Base-by-base conservation (phyloP, 30 jellyfish, hydroid and myxozoan species). In the Hydra vulgaris region DNA sequence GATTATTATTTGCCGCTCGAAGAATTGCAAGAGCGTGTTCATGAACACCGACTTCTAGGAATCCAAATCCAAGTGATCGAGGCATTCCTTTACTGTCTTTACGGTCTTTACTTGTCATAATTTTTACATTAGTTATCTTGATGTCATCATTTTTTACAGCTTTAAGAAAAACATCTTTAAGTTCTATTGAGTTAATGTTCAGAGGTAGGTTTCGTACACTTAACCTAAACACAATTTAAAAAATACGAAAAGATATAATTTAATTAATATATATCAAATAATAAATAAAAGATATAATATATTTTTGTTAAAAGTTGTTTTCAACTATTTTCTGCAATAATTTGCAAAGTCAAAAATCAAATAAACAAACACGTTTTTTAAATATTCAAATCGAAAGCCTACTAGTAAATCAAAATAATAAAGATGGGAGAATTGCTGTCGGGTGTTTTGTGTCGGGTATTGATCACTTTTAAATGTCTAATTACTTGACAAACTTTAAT, bases 31-130 rank as follows among this genome's bases (percentile, higher is more conserved):
- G 66, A 22, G 96, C 98, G 20, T 83, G 73, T 70, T 92, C 98
- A 53, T 92, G 98, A 0, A 84, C 71, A 19, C 76, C 88, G 40
- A 92, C 79, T 21, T 92, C 96, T 21, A 92, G 78, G 78, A 92
- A 92, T n/a, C 84, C 98, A 79, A 70, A 92, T 52, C 98, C 96
- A 18, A 92, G 83, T 17, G 98, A 87, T 0, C 96, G 89, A 18
- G 85, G 92, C 23, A 27, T 71, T 25, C 98, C 98, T 17, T 83
- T 55, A 24, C 73, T 27, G 53, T 92, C 96, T 15, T 78, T 74
- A 70, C 96, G 95, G n/a, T 87, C 96, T 73, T 86, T 92, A 78
- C 66, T 87, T 25, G 96, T 83, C 98, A 92, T 86, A 23, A 92
- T 74, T 80, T 83, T 74, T 17, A 76, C 75, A 52, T 81, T 88